phyloP scores from a whole-genome alignment of 2,888 invertebrate species.

The Drosophila macrospina region DNA sequence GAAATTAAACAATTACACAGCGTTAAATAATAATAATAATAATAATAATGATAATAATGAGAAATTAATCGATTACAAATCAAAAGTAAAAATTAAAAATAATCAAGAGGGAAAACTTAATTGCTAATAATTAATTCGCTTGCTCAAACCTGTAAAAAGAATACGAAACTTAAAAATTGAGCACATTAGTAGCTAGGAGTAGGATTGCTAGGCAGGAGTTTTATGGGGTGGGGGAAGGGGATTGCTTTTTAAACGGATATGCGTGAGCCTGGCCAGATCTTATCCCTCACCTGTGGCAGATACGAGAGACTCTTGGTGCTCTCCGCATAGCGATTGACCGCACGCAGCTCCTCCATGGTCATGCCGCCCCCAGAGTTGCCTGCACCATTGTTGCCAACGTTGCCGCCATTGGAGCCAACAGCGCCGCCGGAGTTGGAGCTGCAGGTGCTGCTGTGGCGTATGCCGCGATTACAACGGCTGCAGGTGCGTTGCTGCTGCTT shows the following conservation, averaged over 20 bases:
- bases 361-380: slow-evolving; percentile 85
- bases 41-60: slow-evolving; percentile 2
- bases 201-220: not conserved
- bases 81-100: slow-evolving; percentile 51
- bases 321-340: slow-evolving; percentile 95
- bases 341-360: slow-evolving; percentile 93
- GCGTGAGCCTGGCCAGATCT: slow-evolving; percentile 84
- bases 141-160: slow-evolving; percentile 73
- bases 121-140: slow-evolving; percentile 35
- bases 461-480: slow-evolving; percentile 84
- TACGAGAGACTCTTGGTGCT: slow-evolving; percentile 96
- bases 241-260: slow-evolving; percentile 81
- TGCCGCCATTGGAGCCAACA: slow-evolving; percentile 66
- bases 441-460: slow-evolving; percentile 86
- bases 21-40: slow-evolving; percentile 24
- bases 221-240: not conserved
- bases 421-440: slow-evolving; percentile 87
- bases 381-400: slow-evolving; percentile 81
- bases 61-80: slow-evolving; percentile 46
- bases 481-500: slow-evolving; percentile 76
- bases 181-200: slow-evolving; percentile 34
- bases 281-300: slow-evolving; percentile 92
- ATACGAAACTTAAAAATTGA: slow-evolving; percentile 61
- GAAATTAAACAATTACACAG: slow-evolving; percentile 50
- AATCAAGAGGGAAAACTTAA: slow-evolving; percentile 52